Evolutionary conservation across 2,797 vertebrate species (phyloP), one percentile per base, ranked within the genome.

Genomic region (Euthynnus affinis): DNA sequence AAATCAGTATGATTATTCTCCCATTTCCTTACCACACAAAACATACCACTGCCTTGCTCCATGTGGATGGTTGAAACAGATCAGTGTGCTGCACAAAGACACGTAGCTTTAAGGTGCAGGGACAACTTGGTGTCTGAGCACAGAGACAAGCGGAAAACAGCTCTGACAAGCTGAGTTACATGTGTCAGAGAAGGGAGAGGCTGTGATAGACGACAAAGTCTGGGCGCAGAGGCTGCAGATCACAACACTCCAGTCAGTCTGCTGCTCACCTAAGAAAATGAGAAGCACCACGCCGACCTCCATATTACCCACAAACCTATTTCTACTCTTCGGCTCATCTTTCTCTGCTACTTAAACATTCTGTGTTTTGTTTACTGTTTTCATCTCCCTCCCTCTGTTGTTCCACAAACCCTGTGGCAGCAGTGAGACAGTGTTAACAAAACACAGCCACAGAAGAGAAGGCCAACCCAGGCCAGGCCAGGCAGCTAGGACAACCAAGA

Each of bases 161-260:
- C 87, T 63, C 83, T 88, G 90, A 90, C 90, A 86, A 83, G 90
- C 85, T 81, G 89, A 94, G 92, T 87, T 88, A 88, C 90, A 90
- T 62, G 87, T 89, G 87, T 91, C 89, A 87, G 67, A 81, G 79
- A 27, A 51, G 66, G 75, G 78, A 84, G 75, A 80, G 79, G 63
- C 78, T 74, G 76, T 85, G 88, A 91, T 80, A 83, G 82, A 78
- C 60, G 68, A 79, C 80, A 63, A 73, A 88, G 81, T 75, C 74
- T 75, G 87, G 82, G 86, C 76, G 55, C 84, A 86, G 82, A 84
- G 67, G 86, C 84, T 84, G 84, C 78, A 73, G 71, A 89, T 92
- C 89, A 88, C 83, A 90, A 88, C 86, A 71, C 81, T 67, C 55
- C 80, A 72, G 78, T 88, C 80, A 73, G 63, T 64, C 71, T 76